Evolutionary conservation across 2,888 invertebrate genomes (phyloP).

Genomic region (Leptinotarsa tumamoca): DNA sequence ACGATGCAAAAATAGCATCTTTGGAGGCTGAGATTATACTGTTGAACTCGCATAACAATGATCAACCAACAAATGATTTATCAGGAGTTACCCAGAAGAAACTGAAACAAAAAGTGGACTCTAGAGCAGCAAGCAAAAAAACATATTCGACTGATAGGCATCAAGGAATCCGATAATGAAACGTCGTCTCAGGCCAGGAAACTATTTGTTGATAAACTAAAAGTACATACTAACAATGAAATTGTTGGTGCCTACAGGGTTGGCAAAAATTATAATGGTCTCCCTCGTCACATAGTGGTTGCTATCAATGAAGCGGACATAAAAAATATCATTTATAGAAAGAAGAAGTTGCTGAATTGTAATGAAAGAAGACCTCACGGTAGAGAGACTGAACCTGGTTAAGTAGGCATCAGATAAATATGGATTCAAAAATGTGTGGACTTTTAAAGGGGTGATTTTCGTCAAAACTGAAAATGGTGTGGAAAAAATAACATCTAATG

Average conservation of each 20-base stretch:
- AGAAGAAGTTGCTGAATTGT: conserved; percentile 25
- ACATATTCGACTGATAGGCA: neutral
- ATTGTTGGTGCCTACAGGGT: neutral
- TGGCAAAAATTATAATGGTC: neutral
- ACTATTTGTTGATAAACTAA: neutral
- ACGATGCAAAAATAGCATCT: neutral
- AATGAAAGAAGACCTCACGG: conserved; percentile 33
- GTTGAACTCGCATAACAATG: neutral
- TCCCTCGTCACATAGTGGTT: conserved; percentile 7
- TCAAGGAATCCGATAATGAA: neutral
- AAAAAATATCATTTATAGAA: conserved; percentile 18
- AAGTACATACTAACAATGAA: neutral
- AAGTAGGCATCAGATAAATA: conserved; percentile 29
- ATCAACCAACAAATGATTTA: conserved; percentile 4
- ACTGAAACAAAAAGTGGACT: neutral
- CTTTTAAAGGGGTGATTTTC: neutral
- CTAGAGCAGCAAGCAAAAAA: neutral
- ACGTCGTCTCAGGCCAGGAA: neutral
- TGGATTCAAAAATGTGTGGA: conserved; percentile 37
- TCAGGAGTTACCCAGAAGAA: neutral
- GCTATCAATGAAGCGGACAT: conserved; percentile 2
- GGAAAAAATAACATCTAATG: no score
- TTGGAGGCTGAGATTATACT: neutral
- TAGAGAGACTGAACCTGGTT: conserved; percentile 25
- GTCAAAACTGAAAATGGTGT: no score